These are phyloP conservation scores for Manis pentadactyla DNA, from an alignment of 2,797 vertebrate genomes.

Conservation along the genomic window DNA sequence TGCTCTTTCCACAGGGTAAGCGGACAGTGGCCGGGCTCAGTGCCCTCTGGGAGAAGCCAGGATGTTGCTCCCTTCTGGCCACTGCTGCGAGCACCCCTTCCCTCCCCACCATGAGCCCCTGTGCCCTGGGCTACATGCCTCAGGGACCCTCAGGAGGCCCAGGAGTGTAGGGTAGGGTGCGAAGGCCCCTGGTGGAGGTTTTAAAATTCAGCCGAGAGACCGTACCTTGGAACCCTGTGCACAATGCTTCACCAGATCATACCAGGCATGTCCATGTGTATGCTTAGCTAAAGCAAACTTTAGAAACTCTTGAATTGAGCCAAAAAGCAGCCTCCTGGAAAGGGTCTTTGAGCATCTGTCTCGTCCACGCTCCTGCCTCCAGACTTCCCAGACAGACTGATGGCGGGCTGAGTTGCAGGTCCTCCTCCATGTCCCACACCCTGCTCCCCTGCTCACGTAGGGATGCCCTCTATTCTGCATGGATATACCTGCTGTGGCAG, in stretches of 20 bases:
- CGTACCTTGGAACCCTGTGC: neutral
- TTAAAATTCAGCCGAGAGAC: neutral
- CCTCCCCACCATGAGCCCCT: neutral
- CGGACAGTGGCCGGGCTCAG: neutral
- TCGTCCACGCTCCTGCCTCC: neutral
- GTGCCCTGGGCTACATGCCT: no score
- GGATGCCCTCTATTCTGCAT: neutral
- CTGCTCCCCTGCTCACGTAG: neutral
- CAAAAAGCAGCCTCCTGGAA: neutral
- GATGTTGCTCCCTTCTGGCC: no score
- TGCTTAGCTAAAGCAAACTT: neutral
- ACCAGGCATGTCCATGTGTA: neutral
- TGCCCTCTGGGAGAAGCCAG: neutral
- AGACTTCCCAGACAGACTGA: neutral
- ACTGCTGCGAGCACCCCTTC: neutral
- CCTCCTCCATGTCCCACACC: accelerated
- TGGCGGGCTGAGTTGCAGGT: accelerated
- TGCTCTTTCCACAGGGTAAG: neutral
- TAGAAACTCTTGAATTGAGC: neutral
- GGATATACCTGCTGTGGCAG: neutral
- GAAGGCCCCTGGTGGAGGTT: no score
- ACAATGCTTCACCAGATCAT: neutral
- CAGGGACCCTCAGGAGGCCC: neutral
- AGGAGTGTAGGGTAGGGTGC: neutral
- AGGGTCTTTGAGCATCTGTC: neutral